Conservation (phyloP, 2,888 invertebrate genomes). For the Drosophila bunnanda region DNA sequence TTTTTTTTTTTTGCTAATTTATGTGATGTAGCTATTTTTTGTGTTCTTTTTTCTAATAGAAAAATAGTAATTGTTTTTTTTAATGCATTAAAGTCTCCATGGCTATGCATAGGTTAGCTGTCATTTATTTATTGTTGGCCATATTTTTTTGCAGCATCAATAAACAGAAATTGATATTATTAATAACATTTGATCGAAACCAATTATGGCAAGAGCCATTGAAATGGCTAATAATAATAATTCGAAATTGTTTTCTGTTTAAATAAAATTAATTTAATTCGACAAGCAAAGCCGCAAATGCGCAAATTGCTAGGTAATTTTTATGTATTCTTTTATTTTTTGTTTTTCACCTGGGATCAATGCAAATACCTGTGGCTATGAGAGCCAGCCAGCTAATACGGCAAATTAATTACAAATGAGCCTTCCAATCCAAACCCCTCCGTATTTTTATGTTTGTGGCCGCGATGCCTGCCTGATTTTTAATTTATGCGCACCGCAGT, state of each 20-base stretch:
- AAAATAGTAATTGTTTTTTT: conserved; percentile 2
- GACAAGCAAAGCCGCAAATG: conserved; percentile 72
- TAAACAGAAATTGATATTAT: conserved; percentile 62
- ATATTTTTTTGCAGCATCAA: conserved; percentile 7
- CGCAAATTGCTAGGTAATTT: conserved; percentile 57
- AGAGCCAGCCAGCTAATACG: conserved; percentile 60
- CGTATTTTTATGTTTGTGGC: conserved; percentile 25
- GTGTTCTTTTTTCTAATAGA: background rate
- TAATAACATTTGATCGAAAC: conserved; percentile 59
- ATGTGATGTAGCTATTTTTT: background rate
- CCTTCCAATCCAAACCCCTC: conserved; percentile 6
- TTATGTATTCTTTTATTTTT: conserved; percentile 2
- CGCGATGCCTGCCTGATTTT: conserved; percentile 64
- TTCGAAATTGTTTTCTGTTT: conserved; percentile 54
- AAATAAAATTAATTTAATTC: conserved; percentile 71
- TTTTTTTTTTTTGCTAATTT: conserved; percentile 3
- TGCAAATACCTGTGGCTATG: conserved; percentile 32
- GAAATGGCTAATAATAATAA: conserved; percentile 65
- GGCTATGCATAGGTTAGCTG: conserved; percentile 36
- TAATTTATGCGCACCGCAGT: conserved; percentile 79
- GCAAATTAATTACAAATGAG: conserved; percentile 78
- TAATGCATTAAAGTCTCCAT: conserved; percentile 20
- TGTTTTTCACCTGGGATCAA: conserved; percentile 17
- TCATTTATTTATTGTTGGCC: conserved; percentile 21
- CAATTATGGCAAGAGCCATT: conserved; percentile 62